Evolutionary conservation across 2,113 vertebrate genomes (phyloP).

Genomic region (Brevimyrus niger): DNA sequence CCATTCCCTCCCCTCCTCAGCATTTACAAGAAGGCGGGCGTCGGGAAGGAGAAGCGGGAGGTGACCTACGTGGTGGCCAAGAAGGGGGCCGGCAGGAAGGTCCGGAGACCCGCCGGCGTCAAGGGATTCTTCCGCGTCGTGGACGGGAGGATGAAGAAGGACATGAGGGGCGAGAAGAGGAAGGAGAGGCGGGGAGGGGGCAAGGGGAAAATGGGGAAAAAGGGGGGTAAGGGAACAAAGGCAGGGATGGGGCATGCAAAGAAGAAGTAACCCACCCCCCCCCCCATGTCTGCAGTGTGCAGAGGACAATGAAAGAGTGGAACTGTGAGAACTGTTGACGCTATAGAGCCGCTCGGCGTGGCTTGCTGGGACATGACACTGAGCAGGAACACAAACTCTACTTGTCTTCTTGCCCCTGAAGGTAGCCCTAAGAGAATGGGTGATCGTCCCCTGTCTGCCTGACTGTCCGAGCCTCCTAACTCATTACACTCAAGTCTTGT

Average conservation of each 20-base stretch:
- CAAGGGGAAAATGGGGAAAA: constrained; percentile 39
- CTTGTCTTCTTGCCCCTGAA: not conserved
- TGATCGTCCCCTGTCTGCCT: not conserved
- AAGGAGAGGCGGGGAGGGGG: constrained; percentile 59
- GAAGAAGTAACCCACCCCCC: not conserved
- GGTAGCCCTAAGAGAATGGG: not conserved
- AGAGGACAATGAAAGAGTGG: not conserved
- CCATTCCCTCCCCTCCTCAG: constrained; percentile 44
- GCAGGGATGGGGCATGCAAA: constrained; percentile 23
- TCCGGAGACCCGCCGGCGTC: constrained; percentile 74
- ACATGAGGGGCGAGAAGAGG: constrained; percentile 68
- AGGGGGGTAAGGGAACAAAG: constrained; percentile 26
- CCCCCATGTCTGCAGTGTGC: not conserved
- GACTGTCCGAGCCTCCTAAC: not conserved
- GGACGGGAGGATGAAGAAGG: constrained; percentile 89
- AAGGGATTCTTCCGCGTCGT: constrained; percentile 91
- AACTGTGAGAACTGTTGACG: not conserved
- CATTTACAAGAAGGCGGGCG: constrained; percentile 90
- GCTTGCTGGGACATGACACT: not conserved
- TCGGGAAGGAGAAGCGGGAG: constrained; percentile 87
- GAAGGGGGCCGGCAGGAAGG: constrained; percentile 75
- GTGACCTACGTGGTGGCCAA: constrained; percentile 87
- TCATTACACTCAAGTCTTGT: not conserved
- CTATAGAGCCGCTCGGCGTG: not conserved
- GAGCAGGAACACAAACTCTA: not conserved